Evolutionary conservation across 2,888 invertebrate species (phyloP).

Genomic region (Kryphioiulus occultus): DNA sequence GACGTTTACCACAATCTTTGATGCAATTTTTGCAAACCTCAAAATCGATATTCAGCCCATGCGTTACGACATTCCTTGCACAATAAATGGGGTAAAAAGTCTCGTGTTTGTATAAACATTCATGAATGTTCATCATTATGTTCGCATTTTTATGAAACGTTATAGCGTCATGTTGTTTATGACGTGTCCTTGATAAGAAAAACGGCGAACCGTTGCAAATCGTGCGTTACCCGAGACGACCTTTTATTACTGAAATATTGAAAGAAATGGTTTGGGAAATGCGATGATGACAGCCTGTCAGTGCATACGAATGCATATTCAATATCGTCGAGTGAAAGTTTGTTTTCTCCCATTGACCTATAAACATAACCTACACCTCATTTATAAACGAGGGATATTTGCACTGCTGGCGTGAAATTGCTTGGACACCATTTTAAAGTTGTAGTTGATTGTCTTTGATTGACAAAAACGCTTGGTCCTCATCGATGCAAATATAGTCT

Average conservation of each 20-base stretch:
- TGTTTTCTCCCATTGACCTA: constrained; percentile 13
- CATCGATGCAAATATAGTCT: neutral
- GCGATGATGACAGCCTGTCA: constrained; percentile 14
- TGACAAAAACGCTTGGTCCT: neutral
- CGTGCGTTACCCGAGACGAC: neutral
- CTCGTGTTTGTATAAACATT: neutral
- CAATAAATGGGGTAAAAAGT: neutral
- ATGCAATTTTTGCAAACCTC: neutral
- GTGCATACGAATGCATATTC: neutral
- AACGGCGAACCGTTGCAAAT: neutral
- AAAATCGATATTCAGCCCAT: neutral
- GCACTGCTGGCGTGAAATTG: neutral
- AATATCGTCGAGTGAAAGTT: neutral
- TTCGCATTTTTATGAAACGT: neutral
- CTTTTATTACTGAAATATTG: constrained; percentile 4
- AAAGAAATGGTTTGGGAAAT: constrained; percentile 6
- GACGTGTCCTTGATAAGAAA: neutral
- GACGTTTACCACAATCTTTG: neutral
- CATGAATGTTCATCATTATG: constrained; percentile 1
- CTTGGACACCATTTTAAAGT: neutral
- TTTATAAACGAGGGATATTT: neutral
- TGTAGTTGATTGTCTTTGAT: neutral
- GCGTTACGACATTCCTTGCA: neutral
- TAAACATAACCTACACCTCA: neutral
- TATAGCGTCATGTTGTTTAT: neutral